phyloP scores from a whole-genome alignment of 2,113 vertebrate genomes.

The Pipra filicauda region DNA sequence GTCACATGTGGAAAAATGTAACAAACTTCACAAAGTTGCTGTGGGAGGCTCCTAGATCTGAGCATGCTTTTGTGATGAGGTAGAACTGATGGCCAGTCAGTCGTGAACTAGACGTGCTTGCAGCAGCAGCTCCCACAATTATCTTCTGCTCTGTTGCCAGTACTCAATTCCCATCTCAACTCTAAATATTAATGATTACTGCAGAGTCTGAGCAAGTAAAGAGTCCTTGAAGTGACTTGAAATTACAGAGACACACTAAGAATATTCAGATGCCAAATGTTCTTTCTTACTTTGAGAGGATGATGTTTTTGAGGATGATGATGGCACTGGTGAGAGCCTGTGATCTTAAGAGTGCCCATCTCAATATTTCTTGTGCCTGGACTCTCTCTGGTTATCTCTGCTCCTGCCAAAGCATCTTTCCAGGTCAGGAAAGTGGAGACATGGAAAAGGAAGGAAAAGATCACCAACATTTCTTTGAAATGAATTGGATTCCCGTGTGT shows the following conservation, averaged over 20 bases:
- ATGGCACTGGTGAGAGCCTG: background rate
- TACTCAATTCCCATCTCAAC: background rate
- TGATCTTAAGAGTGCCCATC: background rate
- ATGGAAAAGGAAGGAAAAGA: background rate
- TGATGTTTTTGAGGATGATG: background rate
- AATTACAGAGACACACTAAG: background rate
- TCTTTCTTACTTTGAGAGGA: background rate
- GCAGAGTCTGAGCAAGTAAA: background rate
- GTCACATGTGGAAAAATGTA: background rate
- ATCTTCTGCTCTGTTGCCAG: background rate
- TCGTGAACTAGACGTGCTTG: accelerated
- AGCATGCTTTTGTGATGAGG: background rate
- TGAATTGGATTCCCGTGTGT: background rate
- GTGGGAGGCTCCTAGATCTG: background rate
- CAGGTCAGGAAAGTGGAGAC: background rate
- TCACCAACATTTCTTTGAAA: background rate
- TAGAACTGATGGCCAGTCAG: background rate
- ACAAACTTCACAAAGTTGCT: background rate
- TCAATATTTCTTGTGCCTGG: background rate
- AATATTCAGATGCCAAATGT: background rate
- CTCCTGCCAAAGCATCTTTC: background rate
- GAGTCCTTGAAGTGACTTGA: background rate
- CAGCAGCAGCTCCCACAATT: background rate
- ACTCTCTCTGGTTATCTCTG: background rate
- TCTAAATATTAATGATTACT: background rate